Conservation (phyloP, 2,888 invertebrate genomes). For the Noctua fimbriata region DNA sequence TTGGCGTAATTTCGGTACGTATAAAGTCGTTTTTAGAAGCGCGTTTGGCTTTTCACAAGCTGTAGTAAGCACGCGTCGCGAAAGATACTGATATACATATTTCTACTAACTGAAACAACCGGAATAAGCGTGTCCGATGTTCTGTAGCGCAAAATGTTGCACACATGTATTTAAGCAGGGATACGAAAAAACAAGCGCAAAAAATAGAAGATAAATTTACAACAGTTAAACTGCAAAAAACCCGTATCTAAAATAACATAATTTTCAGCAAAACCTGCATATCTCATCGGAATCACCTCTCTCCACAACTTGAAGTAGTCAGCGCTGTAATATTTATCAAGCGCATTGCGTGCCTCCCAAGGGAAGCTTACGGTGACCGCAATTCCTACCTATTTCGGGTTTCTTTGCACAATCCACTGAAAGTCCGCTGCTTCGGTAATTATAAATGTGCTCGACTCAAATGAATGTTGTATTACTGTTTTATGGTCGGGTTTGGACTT, state of each 20-base stretch:
- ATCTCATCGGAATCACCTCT: conserved; percentile 44
- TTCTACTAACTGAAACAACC: too few relatives aligned
- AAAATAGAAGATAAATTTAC: neutral
- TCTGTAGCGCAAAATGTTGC: too few relatives aligned
- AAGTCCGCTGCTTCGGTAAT: conserved; percentile 61
- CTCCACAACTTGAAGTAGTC: conserved; percentile 43
- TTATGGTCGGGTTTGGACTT: conserved; percentile 34
- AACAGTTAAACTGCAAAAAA: neutral
- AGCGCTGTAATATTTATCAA: conserved; percentile 62
- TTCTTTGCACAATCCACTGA: conserved; percentile 57
- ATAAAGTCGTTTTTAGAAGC: too few relatives aligned
- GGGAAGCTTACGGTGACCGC: conserved; percentile 54
- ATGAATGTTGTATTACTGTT: conserved; percentile 52
- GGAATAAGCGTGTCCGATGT: too few relatives aligned
- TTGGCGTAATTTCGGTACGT: too few relatives aligned
- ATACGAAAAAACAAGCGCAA: too few relatives aligned
- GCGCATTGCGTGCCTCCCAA: conserved; percentile 62
- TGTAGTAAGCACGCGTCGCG: too few relatives aligned
- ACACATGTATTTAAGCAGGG: too few relatives aligned
- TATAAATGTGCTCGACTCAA: conserved; percentile 59
- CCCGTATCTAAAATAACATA: neutral
- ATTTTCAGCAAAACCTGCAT: conserved; percentile 48
- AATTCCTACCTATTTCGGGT: conserved; percentile 54
- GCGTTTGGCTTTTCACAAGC: too few relatives aligned
- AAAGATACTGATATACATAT: too few relatives aligned